phyloP scores from a whole-genome alignment of 2,888 invertebrate genomes.

The Metacarcinus magister region DNA sequence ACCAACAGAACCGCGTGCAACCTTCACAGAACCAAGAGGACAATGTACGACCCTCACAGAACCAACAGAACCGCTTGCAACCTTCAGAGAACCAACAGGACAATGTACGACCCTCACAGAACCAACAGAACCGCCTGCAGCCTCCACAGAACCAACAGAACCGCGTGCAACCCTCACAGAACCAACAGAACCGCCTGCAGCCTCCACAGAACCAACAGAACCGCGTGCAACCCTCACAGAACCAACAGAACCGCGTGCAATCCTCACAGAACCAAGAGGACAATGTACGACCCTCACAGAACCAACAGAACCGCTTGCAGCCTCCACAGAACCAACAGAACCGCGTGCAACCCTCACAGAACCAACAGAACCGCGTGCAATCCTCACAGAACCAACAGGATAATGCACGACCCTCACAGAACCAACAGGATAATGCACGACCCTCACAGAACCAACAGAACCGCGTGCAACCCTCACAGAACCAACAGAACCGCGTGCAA shows the following conservation, averaged over 20 bases:
- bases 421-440: not conserved
- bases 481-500: conserved; percentile 22
- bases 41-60: not conserved
- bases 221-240: not conserved
- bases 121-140: not conserved
- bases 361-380: not conserved
- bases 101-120: not conserved
- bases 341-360: not conserved
- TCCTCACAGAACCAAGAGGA: not conserved
- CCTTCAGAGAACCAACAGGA: not conserved
- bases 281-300: not conserved
- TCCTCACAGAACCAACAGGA: not conserved
- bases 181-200: not conserved
- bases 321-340: not conserved
- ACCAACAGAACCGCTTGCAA: not conserved
- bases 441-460: not conserved
- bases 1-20: not conserved
- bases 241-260: not conserved
- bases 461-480: not conserved
- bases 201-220: not conserved
- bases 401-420: not conserved
- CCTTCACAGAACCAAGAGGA: not conserved
- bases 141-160: not conserved
- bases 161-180: not conserved
- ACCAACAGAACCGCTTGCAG: not conserved